These are phyloP conservation scores for Caracal caracal DNA, from an alignment of 2,113 vertebrate genomes.

Conservation along the genomic window DNA sequence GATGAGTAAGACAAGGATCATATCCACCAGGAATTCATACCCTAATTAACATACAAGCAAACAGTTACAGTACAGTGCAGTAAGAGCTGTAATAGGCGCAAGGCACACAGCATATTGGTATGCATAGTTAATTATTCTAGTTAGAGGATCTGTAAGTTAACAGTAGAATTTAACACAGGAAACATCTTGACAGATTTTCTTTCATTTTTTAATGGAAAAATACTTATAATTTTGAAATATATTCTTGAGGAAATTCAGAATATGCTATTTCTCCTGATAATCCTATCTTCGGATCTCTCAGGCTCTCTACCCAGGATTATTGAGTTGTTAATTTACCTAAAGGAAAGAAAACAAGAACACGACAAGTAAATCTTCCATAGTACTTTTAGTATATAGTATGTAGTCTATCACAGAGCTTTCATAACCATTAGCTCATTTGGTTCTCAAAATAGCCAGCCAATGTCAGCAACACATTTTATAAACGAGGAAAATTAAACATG, in stretches of 20 bases:
- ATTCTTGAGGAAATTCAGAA: not conserved
- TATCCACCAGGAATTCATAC: not conserved
- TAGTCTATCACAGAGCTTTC: not conserved
- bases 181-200: not conserved
- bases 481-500: conserved; percentile 21
- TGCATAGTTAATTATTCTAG: not conserved
- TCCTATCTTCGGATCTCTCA: not conserved
- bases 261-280: not conserved
- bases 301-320: conserved; percentile 1
- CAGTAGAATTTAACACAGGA: not conserved
- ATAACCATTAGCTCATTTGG: not conserved
- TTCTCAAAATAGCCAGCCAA: not conserved
- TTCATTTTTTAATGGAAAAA: not conserved
- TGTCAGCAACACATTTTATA: conserved; percentile 20
- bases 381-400: not conserved
- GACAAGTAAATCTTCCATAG: not conserved
- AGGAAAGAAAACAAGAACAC: not conserved
- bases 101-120: not conserved
- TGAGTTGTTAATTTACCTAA: not conserved
- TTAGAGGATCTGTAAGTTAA: not conserved
- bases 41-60: not conserved
- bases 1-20: not conserved
- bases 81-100: not conserved
- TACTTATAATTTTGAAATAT: not conserved
- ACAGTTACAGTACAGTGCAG: not conserved